A percentile compares a stretch with the other conserved stretches of the same genome.
These are phyloP conservation scores for Pseudomyrmex sp. DNA, from an alignment of 1,140 invertebrate species.

Conservation along the genomic window DNA sequence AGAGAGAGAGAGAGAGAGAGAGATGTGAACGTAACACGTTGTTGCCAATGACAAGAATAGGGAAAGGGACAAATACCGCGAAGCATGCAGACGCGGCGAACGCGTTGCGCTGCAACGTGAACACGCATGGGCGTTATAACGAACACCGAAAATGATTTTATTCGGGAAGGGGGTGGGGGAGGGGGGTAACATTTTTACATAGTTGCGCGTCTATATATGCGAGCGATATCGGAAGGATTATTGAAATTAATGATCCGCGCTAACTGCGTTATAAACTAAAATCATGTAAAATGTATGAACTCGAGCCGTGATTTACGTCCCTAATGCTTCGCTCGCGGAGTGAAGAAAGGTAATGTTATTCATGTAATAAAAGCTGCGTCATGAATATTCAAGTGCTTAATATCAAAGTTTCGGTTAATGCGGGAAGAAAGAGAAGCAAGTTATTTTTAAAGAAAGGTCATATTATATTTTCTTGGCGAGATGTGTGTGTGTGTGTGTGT, in stretches of 20 bases:
- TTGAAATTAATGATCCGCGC: constrained; percentile 62
- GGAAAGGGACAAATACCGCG: not conserved
- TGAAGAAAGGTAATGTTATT: constrained; percentile 66
- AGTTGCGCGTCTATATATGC: constrained; percentile 32
- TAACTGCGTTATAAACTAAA: constrained; percentile 63
- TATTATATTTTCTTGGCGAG: constrained; percentile 52
- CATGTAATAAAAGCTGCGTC: constrained; percentile 63
- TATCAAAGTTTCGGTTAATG: constrained; percentile 64
- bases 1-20: constrained; percentile 23
- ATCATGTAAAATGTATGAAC: constrained; percentile 67
- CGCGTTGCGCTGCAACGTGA: too few relatives aligned
- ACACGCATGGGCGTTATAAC: not conserved
- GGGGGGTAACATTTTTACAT: constrained; percentile 5
- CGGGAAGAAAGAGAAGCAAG: constrained; percentile 41
- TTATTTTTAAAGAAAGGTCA: constrained; percentile 29
- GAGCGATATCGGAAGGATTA: constrained; percentile 55
- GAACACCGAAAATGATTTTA: too few relatives aligned
- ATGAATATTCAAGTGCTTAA: constrained; percentile 68
- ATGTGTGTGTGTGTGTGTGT: not conserved
- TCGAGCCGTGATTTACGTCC: constrained; percentile 61
- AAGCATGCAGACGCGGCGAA: not conserved
- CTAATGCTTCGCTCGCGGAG: constrained; percentile 51
- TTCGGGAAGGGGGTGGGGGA: too few relatives aligned
- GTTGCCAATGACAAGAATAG: not conserved
- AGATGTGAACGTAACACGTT: constrained; percentile 13